These are phyloP conservation scores for Mormyrops attenuatus DNA, from an alignment of 2,797 vertebrate species.

Conservation along the genomic window DNA sequence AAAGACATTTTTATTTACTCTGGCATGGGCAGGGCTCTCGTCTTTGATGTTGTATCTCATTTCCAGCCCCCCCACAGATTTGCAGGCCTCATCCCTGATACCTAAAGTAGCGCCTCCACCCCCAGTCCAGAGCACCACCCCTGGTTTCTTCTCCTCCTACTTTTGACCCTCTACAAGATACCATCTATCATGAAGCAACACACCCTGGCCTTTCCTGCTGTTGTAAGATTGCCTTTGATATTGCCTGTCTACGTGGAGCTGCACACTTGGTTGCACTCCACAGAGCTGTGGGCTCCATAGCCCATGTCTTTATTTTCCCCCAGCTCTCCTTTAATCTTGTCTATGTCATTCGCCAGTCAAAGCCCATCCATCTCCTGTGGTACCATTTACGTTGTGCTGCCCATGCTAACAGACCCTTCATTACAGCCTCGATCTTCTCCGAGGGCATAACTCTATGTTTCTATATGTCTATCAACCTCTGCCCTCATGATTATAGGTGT, in stretches of 20 bases:
- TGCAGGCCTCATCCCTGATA: not conserved
- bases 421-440: not conserved
- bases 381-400: not conserved
- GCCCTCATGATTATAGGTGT: not conserved
- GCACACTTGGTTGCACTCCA: not conserved
- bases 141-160: not conserved
- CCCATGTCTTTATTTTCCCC: not conserved
- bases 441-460: not conserved
- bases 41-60: conserved; percentile 6
- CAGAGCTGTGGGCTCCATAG: not conserved
- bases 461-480: not conserved
- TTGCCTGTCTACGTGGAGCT: not conserved
- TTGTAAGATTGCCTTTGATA: not conserved
- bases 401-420: not conserved
- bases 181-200: not conserved
- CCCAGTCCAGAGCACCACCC: not conserved
- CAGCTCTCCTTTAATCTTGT: not conserved
- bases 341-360: not conserved
- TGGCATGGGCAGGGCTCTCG: not conserved
- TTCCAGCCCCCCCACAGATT: not conserved
- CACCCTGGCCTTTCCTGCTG: not conserved
- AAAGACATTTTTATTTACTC: not conserved
- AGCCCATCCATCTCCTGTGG: not conserved
- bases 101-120: not conserved
- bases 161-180: conserved; percentile 7